These are phyloP conservation scores for Phalloptychus januarius DNA, from an alignment of 2,797 vertebrate species.

Conservation along the genomic window DNA sequence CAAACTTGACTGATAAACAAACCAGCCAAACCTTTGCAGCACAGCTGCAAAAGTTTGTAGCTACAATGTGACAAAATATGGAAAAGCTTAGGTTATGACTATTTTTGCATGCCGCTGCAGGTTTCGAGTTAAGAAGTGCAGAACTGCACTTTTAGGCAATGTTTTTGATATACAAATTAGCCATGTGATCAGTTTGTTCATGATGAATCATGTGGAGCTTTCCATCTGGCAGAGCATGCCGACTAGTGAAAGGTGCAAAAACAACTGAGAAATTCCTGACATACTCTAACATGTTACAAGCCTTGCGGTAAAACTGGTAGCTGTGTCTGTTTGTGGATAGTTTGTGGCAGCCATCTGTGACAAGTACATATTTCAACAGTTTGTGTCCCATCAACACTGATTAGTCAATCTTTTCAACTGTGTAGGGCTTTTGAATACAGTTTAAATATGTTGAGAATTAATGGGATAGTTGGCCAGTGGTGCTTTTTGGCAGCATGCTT, in stretches of 20 bases:
- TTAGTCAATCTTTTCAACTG: not conserved
- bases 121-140: not conserved
- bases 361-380: not conserved
- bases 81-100: not conserved
- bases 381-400: not conserved
- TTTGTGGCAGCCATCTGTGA: not conserved
- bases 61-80: not conserved
- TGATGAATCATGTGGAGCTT: not conserved
- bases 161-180: not conserved
- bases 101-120: not conserved
- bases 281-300: not conserved
- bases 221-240: not conserved
- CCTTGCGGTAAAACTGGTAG: not conserved
- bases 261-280: constrained; percentile 6
- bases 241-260: not conserved
- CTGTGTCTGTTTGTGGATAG: not conserved
- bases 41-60: not conserved
- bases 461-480: not conserved
- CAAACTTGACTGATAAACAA: too few species aligned
- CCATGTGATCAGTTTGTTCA: not conserved
- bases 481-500: not conserved
- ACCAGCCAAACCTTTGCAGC: too few species aligned
- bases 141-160: not conserved
- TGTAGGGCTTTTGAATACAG: not conserved
- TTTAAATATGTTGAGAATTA: not conserved